Evolutionary conservation across 2,113 vertebrate species (phyloP), one percentile per base, ranked within the genome.

Genomic region (Calidris pugnax): DNA sequence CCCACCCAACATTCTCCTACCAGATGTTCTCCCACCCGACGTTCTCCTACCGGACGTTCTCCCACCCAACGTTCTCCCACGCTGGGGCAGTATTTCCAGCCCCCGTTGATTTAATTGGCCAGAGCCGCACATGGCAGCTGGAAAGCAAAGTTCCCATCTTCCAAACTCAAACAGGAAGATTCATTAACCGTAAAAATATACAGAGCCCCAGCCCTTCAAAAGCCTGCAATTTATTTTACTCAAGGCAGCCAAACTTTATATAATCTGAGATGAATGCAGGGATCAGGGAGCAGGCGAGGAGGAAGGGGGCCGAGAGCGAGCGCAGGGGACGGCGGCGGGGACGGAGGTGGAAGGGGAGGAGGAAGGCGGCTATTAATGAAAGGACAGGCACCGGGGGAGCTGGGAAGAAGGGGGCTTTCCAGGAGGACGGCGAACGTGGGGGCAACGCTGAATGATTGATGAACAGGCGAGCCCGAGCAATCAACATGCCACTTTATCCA

Each of bases 181-280:
- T 98, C 95, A 98, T 98, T 98, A 98, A 95, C 97, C 51, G 3
- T 97, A 97, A 97, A 98, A 98, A 98, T 98, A 98, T 97, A 97
- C 96, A 97, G 91, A 97, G 85, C 82, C 89, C 94, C 90, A 92
- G 90, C 73, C 93, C 95, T 95, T 97, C 95, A 97, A 95, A 97
- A 94, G 81, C 92, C 91, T 96, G 95, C 95, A 92, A 96, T 96
- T 96, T 96, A 96, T 97, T 97, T 96, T 93, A 77, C 93, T 97
- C 90, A 16, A 94, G 90, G 93, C 93, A 93, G 95, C 96, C 96
- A 97, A 93, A 94, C 93, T 95, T 95, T 92, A 80, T 96, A 96
- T 93, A 96, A 97, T 89, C 80, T 73, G 89, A 96, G 93, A 92
- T 92, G 95, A 96, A 97, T 83, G 93, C 93, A 7, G 89, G 79